A percentile compares a stretch with the other conserved stretches of the same genome.
Evolutionary conservation across 1,140 invertebrate genomes (phyloP).

Genomic region (Drosophila paulistorum): DNA sequence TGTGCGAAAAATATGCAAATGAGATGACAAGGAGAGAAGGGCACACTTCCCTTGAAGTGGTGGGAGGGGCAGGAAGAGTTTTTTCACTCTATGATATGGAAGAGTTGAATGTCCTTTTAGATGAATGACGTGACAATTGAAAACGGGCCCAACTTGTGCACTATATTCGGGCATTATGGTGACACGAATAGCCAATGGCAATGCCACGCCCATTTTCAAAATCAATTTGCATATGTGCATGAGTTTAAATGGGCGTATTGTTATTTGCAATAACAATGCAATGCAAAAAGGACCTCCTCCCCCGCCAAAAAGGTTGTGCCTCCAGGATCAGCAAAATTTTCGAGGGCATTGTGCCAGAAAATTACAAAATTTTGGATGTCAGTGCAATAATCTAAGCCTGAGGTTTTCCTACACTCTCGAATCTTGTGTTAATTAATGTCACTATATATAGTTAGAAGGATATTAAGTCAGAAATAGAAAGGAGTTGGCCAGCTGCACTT

Average conservation of each 20-base stretch:
- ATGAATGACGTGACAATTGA: conserved; percentile 27
- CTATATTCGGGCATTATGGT: conserved; percentile 15
- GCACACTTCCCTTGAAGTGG: background rate
- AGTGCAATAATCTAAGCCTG: conserved; percentile 31
- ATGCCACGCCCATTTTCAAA: conserved; percentile 31
- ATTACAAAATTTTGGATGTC: conserved; percentile 57
- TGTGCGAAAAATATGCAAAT: conserved; percentile 76
- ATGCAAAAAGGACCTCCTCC: background rate
- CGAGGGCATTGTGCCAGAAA: conserved; percentile 42
- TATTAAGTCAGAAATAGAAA: background rate
- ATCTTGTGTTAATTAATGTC: conserved; percentile 56
- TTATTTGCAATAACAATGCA: conserved; percentile 43
- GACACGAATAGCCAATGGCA: conserved; percentile 34
- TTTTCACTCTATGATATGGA: background rate
- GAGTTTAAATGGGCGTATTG: conserved; percentile 44
- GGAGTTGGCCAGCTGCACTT: background rate
- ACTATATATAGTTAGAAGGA: conserved; percentile 23
- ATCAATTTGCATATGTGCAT: conserved; percentile 63
- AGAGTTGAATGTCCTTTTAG: conserved; percentile 63
- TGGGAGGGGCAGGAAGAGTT: conserved; percentile 24
- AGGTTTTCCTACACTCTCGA: background rate
- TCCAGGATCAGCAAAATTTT: conserved; percentile 30
- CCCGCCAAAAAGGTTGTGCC: no score
- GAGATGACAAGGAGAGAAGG: conserved; percentile 35
- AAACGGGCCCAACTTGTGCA: background rate